Base-by-base conservation (phyloP, 2,113 vertebrate species). In the Phyllostomus hastatus region DNA sequence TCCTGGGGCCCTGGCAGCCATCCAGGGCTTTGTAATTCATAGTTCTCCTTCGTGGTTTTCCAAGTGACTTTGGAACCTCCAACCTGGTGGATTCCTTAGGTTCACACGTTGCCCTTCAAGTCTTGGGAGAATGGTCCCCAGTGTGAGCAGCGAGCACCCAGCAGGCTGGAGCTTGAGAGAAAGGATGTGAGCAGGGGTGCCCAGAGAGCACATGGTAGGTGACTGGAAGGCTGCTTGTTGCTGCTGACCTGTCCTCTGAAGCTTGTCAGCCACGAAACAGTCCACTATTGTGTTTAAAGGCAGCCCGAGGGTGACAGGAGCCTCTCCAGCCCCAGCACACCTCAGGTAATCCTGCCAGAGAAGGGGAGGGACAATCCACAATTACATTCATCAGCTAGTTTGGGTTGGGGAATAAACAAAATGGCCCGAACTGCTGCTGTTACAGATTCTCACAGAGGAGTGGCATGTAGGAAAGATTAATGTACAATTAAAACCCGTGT, bases 21-120 rank as follows among this genome's bases (percentile, higher is more conserved):
- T 98, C 98, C 98, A 98, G 97, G 1, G 57, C 98, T 98, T 97
- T 98, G 98, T 98, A 97, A 98, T 98, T 98, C 97, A 95, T 95
- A 91, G 81, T 83, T 98, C 97, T 97, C 97, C 97, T 97, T 97
- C 35, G 10, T 75, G 26, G 61, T 83, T 98, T 92, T 86, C 91
- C 52, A 52, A 88, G 91, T 97, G 98, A 98, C 98, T 98, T 98
- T 98, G 98, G 98, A 96, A 98, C 97, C 96, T 76, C 5, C 72
- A 7, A 3, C 35, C 26, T n/a, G 28, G 50, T 84, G 19, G 87
- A 95, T 95, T 96, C 96, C 95, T 84, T 64, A 87, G 93, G 94
- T 91, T 96, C 72, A 20, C 73, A 26, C 0, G 0, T 50, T 84
- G 19, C 46, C 94, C 0, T 16, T 33, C 0, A 0, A 7, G 24